Evolutionary conservation across 2,113 vertebrate genomes (phyloP).

Genomic region (Trichechus manatus): DNA sequence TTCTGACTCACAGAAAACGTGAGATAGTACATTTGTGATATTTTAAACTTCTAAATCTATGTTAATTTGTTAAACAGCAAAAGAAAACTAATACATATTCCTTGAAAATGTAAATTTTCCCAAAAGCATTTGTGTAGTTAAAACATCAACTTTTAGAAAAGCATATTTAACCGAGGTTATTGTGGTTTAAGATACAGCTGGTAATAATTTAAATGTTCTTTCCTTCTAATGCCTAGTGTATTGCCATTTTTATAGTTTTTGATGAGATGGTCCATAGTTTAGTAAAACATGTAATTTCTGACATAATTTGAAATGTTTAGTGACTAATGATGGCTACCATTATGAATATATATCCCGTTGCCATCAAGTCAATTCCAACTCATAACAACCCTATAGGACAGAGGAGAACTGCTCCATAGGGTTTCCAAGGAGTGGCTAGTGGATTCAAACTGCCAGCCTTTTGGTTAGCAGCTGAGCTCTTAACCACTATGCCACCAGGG

Average conservation of each 20-base stretch:
- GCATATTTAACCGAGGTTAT: neutral
- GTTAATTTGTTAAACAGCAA: neutral
- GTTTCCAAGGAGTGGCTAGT: too few species aligned
- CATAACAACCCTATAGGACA: too few species aligned
- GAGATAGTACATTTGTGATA: neutral
- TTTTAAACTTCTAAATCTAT: neutral
- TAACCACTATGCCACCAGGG: too few species aligned
- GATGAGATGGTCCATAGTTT: conserved; percentile 22
- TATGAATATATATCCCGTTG: neutral
- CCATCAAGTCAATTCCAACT: too few species aligned
- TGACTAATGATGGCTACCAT: neutral
- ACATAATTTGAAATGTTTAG: conserved; percentile 42
- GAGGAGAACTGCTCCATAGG: too few species aligned
- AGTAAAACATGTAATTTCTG: conserved; percentile 33
- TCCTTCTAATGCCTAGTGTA: neutral
- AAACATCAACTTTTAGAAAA: neutral
- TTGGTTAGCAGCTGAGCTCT: too few species aligned
- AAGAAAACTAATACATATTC: neutral
- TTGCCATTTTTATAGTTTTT: conserved; percentile 24
- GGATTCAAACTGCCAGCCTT: too few species aligned
- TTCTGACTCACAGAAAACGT: neutral
- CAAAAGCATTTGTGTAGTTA: neutral
- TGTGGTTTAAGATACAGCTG: conserved; percentile 43
- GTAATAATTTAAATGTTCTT: conserved; percentile 33
- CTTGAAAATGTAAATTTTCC: neutral